Evolutionary conservation across 2,888 invertebrate genomes (phyloP).

Genomic region (Clitarchus hookeri): DNA sequence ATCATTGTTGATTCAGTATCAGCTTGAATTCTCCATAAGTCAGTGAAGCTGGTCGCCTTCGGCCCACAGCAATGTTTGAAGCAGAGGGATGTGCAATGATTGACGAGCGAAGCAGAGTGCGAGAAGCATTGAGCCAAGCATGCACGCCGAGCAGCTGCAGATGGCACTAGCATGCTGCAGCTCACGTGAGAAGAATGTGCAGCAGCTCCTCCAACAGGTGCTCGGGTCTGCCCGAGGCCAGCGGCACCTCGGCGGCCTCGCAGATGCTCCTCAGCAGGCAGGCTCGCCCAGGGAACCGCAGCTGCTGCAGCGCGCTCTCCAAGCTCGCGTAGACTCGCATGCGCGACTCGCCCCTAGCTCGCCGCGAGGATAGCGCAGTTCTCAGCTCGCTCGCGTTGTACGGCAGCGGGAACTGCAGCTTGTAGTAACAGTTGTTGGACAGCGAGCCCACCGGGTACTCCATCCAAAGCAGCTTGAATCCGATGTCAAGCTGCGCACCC

Average conservation of each 20-base stretch:
- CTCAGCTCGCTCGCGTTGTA: background rate
- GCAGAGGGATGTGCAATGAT: too few relatives aligned
- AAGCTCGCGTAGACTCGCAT: background rate
- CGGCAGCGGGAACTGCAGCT: background rate
- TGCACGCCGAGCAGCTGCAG: too few relatives aligned
- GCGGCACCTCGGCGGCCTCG: background rate
- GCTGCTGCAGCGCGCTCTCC: background rate
- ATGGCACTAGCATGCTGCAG: too few relatives aligned
- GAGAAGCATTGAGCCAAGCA: too few relatives aligned
- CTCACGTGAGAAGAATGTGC: constrained; percentile 12
- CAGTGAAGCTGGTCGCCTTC: too few relatives aligned
- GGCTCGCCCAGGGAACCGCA: background rate
- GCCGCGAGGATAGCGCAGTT: too few relatives aligned
- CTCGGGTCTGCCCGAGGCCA: background rate
- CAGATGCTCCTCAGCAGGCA: constrained; percentile 22
- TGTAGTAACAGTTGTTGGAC: background rate
- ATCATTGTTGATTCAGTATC: too few relatives aligned
- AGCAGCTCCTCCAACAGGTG: background rate
- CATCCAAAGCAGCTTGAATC: background rate
- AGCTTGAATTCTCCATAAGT: too few relatives aligned
- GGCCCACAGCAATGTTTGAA: too few relatives aligned
- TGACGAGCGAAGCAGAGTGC: too few relatives aligned
- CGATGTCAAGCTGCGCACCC: background rate
- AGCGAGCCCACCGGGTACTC: background rate
- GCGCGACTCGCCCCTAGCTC: background rate